phyloP scores from a whole-genome alignment of 2,797 vertebrate genomes.

The Melopsittacus undulatus region DNA sequence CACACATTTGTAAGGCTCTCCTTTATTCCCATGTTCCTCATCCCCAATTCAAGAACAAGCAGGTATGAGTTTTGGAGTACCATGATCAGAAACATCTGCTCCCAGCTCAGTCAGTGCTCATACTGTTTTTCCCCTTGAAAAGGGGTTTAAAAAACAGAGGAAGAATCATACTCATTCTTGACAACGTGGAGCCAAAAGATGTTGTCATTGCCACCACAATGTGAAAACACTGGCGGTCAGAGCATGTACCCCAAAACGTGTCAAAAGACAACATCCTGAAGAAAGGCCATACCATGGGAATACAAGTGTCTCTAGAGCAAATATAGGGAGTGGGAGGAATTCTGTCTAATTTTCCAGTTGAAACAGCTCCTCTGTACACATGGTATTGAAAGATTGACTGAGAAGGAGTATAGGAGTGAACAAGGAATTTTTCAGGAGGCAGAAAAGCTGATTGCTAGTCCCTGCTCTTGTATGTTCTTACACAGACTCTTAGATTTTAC shows the following conservation, averaged over 20 bases:
- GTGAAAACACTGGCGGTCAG: neutral
- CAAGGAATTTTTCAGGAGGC: neutral
- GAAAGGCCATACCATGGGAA: neutral
- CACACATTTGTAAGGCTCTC: neutral
- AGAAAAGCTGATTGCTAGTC: neutral
- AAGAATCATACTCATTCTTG: neutral
- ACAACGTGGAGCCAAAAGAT: neutral
- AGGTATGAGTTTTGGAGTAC: neutral
- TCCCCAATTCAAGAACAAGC: neutral
- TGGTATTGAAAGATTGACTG: neutral
- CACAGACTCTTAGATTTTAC: neutral
- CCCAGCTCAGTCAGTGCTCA: neutral
- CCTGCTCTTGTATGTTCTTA: neutral
- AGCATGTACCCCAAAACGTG: neutral
- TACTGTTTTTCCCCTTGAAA: neutral
- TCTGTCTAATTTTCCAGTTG: neutral
- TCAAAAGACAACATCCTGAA: neutral
- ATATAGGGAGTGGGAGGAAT: neutral
- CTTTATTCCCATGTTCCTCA: neutral
- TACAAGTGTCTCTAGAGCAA: neutral
- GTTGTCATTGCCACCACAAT: neutral
- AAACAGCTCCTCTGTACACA: neutral
- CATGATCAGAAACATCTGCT: accelerated
- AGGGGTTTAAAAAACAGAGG: neutral
- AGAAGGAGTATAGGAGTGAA: neutral